Base-by-base conservation (phyloP, 2,797 vertebrate species). In the Calcarius lapponicus region DNA sequence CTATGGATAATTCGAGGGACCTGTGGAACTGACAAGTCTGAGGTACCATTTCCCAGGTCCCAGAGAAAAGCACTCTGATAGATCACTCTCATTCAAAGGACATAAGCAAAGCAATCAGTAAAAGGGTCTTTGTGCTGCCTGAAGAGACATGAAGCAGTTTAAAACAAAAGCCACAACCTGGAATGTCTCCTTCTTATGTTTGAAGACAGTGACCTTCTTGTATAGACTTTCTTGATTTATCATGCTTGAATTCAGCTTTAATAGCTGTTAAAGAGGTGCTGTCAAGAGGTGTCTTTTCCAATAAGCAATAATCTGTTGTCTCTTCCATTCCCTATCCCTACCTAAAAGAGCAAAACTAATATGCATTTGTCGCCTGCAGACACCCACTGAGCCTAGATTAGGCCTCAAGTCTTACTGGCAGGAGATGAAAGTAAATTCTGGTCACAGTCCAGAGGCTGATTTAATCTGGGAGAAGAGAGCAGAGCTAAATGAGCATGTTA, bases 361-460 rank as follows among this genome's bases (percentile, higher is more conserved):
- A 80, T 0, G 11, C 58, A 79, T 8, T 61, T 79, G 82, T 83
- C 3, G 0, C 57, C 50, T 83, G 31, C 26, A 80, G 80, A 80
- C 34, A 80, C 38, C 58, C 50, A 42, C 65, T 62, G 87, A 91
- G 62, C 70, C 51, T 62, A 72, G 62, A 88, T 78, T 71, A 94
- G n/a, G 58, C 65, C 75, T 80, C 48, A 93, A 88, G 61, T 91
- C 57, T 83, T 75, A 54, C 24, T 88, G 90, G 88, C 75, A 90
- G 48, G 32, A 91, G 69, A 92, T 95, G 66, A 96, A 95, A 95
- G 86, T 25, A 75, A 74, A 83, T 62, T 86, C 50, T 84, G 80
- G 80, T 90, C 50, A 65, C 62, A 88, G 57, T 91, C 65, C 91
- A 91, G 80, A 75, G 60, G 11, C 25, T 90, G 80, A 90, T 86